Base-by-base conservation (phyloP, 2,888 invertebrate genomes). In the Unio delphinus region DNA sequence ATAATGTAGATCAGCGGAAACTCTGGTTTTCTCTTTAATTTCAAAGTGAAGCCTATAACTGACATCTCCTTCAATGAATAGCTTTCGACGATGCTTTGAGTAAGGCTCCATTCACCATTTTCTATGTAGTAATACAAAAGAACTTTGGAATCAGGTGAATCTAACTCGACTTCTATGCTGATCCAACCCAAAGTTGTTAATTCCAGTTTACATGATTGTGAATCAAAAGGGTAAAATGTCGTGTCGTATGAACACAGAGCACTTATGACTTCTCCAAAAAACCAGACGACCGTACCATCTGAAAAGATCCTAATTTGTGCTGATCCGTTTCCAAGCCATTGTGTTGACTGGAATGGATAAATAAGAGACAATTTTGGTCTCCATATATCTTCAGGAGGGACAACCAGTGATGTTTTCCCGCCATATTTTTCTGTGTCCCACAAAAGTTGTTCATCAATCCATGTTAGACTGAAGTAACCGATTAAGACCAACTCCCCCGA, bases 1-100 rank as follows among this genome's bases (percentile, higher is more conserved):
- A 78, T 67, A 3, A 78, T 68, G 23, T 75, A 75, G 5, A 75
- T 65, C 1, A 72, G 57, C 58, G 55, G 72, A 60, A 75, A 72
- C 28, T 62, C 18, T 18, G 28, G 61, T 62, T 66, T 60, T 28
- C 77, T 56, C 26, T 69, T 28, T 6, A 77, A 60, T 6, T 26
- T 30, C 20, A 75, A n/a, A 23, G n/a, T 26, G 0, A 70, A 60
- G 4, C 64, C 26, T 30, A 74, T 28, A 20, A 20, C 59, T 7
- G 60, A 55, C 30, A 28, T 58, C 1, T 30, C 54, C 15, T 20
- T 18, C 8, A 57, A 7, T 15, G 20, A 1, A n/a, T 28, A 34
- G 15, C 56, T 26, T 26, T 55, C 56, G 20, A 60, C 20, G 23
- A 20, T 45, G 17, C 58, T 55, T 15, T 18, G n/a, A 18, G 64